Conservation (phyloP, 2,113 vertebrate genomes). For the Leiothrix lutea region DNA sequence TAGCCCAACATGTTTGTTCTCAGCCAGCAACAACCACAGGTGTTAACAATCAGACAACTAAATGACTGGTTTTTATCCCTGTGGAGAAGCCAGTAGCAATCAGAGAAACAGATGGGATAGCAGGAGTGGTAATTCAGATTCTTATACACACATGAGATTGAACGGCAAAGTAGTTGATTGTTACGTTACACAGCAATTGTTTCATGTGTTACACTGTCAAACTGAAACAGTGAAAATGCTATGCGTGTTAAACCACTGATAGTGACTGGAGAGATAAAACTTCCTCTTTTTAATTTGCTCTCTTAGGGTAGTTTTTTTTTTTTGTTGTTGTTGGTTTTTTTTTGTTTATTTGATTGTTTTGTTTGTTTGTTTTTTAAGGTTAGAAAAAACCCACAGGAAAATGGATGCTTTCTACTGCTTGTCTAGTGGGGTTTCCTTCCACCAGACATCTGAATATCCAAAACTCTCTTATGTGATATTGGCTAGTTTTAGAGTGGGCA, state of each 20-base stretch:
- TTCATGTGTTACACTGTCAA: not conserved
- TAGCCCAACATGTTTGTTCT: not conserved
- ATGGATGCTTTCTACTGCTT: not conserved
- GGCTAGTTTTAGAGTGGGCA: not conserved
- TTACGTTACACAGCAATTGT: not conserved
- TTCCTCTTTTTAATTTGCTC: not conserved
- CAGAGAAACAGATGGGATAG: constrained; percentile 1
- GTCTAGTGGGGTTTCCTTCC: fast-evolving
- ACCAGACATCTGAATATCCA: not conserved
- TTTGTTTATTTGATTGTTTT: not conserved
- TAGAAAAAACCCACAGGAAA: not conserved
- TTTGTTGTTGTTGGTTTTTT: not conserved
- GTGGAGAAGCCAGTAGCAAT: not conserved
- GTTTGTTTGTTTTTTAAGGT: not conserved
- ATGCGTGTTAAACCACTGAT: not conserved
- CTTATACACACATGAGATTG: not conserved
- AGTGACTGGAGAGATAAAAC: not conserved
- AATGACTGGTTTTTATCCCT: not conserved
- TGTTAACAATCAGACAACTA: not conserved
- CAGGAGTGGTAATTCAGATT: not conserved
- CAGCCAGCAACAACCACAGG: not conserved
- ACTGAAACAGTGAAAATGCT: not conserved
- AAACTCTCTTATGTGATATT: not conserved
- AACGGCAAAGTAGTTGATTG: not conserved
- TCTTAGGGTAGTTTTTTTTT: not conserved